These are phyloP conservation scores for Junco hyemalis DNA, from an alignment of 2,113 vertebrate species.

Conservation along the genomic window DNA sequence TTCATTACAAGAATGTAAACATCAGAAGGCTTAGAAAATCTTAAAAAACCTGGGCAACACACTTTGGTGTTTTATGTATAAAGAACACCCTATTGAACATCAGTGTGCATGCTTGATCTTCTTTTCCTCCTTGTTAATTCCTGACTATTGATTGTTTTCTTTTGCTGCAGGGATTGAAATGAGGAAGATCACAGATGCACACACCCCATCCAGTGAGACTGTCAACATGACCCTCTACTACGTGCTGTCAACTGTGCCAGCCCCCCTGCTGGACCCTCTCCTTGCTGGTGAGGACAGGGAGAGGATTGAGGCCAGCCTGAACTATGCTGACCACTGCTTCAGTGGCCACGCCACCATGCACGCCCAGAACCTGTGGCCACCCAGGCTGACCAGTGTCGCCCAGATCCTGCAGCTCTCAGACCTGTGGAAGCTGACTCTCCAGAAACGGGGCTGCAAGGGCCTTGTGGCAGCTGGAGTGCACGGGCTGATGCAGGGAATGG, in stretches of 20 bases:
- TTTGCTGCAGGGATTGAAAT: constrained; percentile 87
- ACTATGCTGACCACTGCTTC: constrained; percentile 97
- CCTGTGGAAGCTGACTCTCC: constrained; percentile 91
- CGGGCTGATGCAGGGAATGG: constrained; percentile 92
- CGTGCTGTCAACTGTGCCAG: constrained; percentile 82
- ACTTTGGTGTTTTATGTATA: not conserved
- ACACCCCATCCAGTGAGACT: constrained; percentile 88
- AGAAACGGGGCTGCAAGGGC: constrained; percentile 92
- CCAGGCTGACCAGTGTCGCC: constrained; percentile 72
- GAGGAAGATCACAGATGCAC: constrained; percentile 89
- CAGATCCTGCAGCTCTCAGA: constrained; percentile 92
- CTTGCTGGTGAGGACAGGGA: constrained; percentile 78
- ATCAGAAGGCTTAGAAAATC: too few species aligned
- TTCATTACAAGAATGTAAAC: too few species aligned
- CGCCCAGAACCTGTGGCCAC: constrained; percentile 93
- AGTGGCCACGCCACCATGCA: constrained; percentile 98
- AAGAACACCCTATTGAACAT: not conserved
- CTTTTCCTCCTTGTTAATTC: not conserved
- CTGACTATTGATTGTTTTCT: not conserved
- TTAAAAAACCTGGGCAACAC: too few species aligned
- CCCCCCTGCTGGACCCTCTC: constrained; percentile 83
- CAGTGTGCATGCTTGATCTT: rapidly evolving
- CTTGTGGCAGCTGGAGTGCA: constrained; percentile 88
- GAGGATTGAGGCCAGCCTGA: constrained; percentile 86
- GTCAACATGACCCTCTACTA: constrained; percentile 97